phyloP scores from a whole-genome alignment of 2,888 invertebrate species.

The Stenoptilia bipunctidactyla region DNA sequence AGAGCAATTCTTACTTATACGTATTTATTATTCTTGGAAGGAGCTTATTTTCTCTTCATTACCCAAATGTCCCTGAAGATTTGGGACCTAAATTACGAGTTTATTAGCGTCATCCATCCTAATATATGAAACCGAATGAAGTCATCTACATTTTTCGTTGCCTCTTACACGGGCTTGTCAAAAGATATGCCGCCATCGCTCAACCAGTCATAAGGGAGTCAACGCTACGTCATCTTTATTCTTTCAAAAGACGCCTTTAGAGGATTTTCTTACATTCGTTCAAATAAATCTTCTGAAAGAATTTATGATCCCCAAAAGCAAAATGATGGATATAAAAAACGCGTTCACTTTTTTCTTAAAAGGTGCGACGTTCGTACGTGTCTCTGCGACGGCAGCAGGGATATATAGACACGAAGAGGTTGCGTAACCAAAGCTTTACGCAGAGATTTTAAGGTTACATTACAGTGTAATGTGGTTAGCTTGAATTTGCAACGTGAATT shows the following conservation, averaged over 20 bases:
- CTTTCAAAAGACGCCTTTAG: not conserved
- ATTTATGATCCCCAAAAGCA: not conserved
- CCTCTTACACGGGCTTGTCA: too few species aligned
- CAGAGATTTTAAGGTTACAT: too few species aligned
- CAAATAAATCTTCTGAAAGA: slow-evolving; percentile 1
- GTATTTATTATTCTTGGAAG: too few species aligned
- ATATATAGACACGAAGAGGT: not conserved
- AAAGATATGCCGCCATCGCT: not conserved
- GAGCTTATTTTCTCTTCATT: too few species aligned
- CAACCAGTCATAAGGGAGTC: not conserved
- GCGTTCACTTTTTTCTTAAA: not conserved
- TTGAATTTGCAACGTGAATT: too few species aligned
- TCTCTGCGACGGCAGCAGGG: not conserved
- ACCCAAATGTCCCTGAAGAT: too few species aligned
- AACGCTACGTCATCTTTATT: not conserved
- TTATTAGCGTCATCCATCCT: too few species aligned
- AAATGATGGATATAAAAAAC: not conserved
- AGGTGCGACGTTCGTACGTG: not conserved
- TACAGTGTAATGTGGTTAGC: too few species aligned
- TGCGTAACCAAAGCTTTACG: not conserved
- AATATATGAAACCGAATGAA: too few species aligned
- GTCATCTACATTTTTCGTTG: too few species aligned
- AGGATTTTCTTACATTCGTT: not conserved
- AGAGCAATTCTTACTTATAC: too few species aligned
- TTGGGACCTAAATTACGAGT: too few species aligned